These are phyloP conservation scores for Calephelis virginiensis DNA, from an alignment of 1,140 invertebrate species.

Conservation along the genomic window DNA sequence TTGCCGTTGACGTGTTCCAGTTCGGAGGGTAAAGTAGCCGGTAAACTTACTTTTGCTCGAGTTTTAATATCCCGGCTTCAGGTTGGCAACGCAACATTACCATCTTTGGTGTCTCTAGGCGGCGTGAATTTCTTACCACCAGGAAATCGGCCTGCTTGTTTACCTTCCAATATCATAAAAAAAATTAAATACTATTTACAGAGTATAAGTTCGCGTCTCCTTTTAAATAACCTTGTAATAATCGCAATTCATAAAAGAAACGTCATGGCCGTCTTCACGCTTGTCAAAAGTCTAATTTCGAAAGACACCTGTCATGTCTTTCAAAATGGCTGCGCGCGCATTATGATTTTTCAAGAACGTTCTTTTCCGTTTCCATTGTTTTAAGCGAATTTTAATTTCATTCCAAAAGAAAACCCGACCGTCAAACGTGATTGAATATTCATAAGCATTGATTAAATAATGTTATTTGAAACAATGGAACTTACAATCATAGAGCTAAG, in stretches of 20 bases:
- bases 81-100: too few species aligned
- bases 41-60: too few species aligned
- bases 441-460: not conserved
- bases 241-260: conserved; percentile 15
- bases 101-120: too few species aligned
- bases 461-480: too few species aligned
- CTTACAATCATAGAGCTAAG: too few species aligned
- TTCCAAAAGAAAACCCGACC: not conserved
- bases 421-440: not conserved
- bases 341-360: conserved; percentile 15
- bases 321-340: conserved; percentile 9
- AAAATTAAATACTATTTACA: not conserved
- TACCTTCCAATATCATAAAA: too few species aligned
- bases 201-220: not conserved
- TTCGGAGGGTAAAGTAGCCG: too few species aligned
- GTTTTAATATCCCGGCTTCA: too few species aligned
- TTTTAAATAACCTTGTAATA: conserved; percentile 17
- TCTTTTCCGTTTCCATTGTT: conserved; percentile 7
- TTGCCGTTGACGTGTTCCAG: too few species aligned
- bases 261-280: conserved; percentile 12
- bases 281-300: conserved; percentile 11
- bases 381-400: conserved; percentile 3
- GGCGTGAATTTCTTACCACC: too few species aligned
- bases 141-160: too few species aligned
- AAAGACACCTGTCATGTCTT: conserved; percentile 15